Evolutionary conservation across 2,113 vertebrate species (phyloP).

Genomic region (Chinchilla lanigera): DNA sequence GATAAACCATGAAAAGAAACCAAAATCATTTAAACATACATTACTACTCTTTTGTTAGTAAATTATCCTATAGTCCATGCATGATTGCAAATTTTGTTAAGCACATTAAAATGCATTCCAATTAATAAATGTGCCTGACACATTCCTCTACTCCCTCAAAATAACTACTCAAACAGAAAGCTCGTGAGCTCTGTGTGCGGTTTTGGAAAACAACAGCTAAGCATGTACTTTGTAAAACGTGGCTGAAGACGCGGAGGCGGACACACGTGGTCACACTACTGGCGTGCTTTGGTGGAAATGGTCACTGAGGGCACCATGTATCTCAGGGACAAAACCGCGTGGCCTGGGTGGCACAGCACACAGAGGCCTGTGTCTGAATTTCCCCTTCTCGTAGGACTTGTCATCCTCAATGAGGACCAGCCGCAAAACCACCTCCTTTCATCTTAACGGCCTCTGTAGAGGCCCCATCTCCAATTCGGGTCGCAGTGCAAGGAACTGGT

Average conservation of each 20-base stretch:
- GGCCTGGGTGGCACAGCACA: background rate
- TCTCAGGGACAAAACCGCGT: background rate
- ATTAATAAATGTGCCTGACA: constrained; percentile 23
- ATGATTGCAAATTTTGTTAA: background rate
- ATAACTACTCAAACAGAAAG: background rate
- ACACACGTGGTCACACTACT: fast-evolving
- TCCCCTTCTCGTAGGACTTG: background rate
- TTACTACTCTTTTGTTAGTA: constrained; percentile 10
- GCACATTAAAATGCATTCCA: background rate
- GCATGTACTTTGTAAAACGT: no score
- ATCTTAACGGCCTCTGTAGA: background rate
- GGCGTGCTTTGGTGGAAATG: background rate
- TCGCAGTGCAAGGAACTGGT: background rate
- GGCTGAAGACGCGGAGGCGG: background rate
- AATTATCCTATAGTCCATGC: background rate
- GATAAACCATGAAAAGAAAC: constrained; percentile 1
- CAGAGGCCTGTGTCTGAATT: background rate
- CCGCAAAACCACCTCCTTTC: background rate
- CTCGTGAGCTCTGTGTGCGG: background rate
- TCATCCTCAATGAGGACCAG: background rate
- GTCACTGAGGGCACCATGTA: background rate
- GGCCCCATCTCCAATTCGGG: background rate
- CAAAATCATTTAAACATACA: background rate
- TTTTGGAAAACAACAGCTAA: background rate
- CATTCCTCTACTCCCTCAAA: background rate